Conservation (phyloP, 2,888 invertebrate genomes). For the Oxycera nigricornis region DNA sequence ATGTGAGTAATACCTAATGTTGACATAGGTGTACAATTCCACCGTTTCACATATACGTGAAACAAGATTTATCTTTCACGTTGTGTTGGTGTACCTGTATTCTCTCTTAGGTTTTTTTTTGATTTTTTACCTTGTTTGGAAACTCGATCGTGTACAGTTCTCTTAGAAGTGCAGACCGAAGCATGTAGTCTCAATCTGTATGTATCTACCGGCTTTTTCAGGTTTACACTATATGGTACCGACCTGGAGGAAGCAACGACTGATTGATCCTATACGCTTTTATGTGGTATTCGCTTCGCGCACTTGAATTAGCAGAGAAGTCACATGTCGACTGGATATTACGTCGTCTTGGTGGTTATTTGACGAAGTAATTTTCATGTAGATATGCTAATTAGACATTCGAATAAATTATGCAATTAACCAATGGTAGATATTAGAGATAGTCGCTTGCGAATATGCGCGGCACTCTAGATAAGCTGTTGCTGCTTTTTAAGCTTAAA, state of each 20-base stretch:
- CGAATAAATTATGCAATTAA: no score
- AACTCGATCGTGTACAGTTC: background rate
- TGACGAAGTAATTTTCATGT: no score
- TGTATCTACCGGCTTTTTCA: slow-evolving; percentile 16
- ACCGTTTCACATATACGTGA: slow-evolving; percentile 3
- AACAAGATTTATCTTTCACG: background rate
- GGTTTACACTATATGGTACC: background rate
- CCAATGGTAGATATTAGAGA: no score
- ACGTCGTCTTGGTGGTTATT: no score
- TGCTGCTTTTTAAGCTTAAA: no score
- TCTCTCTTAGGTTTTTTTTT: background rate
- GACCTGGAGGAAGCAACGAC: no score
- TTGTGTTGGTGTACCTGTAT: background rate
- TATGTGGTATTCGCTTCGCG: background rate
- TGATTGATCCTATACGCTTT: background rate
- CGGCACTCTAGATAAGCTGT: no score
- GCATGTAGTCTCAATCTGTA: background rate
- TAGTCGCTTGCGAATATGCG: no score
- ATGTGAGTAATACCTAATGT: slow-evolving; percentile 26
- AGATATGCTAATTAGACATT: slow-evolving; percentile 18
- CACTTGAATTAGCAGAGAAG: background rate
- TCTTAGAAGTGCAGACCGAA: background rate
- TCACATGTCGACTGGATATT: background rate
- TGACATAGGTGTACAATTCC: slow-evolving; percentile 23
- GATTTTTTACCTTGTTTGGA: background rate